A percentile compares a stretch with the other conserved stretches of the same genome.
These are phyloP conservation scores for Chloroclystis v-ata DNA, from an alignment of 2,888 invertebrate species.

Conservation along the genomic window DNA sequence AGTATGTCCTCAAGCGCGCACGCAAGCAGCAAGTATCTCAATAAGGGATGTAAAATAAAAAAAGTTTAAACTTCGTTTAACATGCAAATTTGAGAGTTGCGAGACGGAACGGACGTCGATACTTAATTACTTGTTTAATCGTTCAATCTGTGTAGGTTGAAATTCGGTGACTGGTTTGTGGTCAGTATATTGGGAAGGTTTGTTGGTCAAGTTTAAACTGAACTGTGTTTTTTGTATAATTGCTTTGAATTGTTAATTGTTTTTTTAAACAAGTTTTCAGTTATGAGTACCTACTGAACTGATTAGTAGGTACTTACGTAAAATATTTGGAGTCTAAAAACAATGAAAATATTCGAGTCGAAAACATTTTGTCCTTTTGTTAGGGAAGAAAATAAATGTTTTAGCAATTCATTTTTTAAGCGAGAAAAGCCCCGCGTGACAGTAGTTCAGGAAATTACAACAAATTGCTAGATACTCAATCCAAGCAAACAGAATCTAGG, in stretches of 20 bases:
- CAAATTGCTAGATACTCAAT: slow-evolving; percentile 17
- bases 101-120: slow-evolving; percentile 75
- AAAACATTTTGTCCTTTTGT: too few relatives aligned
- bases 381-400: too few relatives aligned
- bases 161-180: slow-evolving; percentile 35
- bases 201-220: slow-evolving; percentile 7
- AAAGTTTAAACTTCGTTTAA: slow-evolving; percentile 75
- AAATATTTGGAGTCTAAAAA: too few relatives aligned
- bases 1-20: slow-evolving; percentile 57
- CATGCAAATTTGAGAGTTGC: slow-evolving; percentile 77
- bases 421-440: too few relatives aligned
- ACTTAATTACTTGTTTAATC: slow-evolving; percentile 77
- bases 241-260: too few relatives aligned
- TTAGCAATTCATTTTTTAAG: too few relatives aligned
- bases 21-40: slow-evolving; percentile 62
- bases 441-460: slow-evolving; percentile 10
- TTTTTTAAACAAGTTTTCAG: too few relatives aligned
- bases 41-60: slow-evolving; percentile 71
- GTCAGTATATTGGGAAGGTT: slow-evolving; percentile 9
- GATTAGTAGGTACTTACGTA: too few relatives aligned
- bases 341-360: too few relatives aligned
- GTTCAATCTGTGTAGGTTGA: slow-evolving; percentile 66
- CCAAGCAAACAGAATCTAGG: slow-evolving; percentile 12
- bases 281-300: too few relatives aligned
- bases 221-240: not conserved